Evolutionary conservation across 2,888 invertebrate species (phyloP).

Genomic region (Archips xylosteana): DNA sequence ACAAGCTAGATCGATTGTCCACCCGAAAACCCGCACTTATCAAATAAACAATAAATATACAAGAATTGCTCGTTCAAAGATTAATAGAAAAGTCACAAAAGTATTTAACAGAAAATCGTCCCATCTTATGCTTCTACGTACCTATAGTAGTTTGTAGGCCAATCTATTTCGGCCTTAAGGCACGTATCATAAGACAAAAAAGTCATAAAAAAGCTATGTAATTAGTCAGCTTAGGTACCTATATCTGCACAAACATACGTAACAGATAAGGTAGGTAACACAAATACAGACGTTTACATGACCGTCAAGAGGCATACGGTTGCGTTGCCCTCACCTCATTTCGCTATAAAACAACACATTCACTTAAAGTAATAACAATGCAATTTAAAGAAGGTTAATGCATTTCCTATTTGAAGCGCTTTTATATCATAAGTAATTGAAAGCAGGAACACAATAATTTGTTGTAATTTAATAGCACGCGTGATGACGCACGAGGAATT

Average conservation of each 20-base stretch:
- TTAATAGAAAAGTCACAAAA: background rate
- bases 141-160: no score
- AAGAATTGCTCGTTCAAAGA: no score
- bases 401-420: slow-evolving; percentile 15
- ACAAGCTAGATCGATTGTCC: no score
- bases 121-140: background rate
- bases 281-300: background rate
- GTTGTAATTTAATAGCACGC: slow-evolving; percentile 6
- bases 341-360: slow-evolving; percentile 10
- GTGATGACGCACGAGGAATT: slow-evolving; percentile 3
- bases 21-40: no score
- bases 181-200: background rate
- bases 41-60: no score
- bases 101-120: background rate
- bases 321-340: background rate
- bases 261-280: background rate
- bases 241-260: background rate
- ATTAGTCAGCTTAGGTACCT: background rate
- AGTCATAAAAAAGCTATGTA: background rate
- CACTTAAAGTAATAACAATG: slow-evolving; percentile 14
- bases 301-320: background rate
- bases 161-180: background rate
- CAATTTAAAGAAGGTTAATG: slow-evolving; percentile 20
- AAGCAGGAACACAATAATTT: slow-evolving; percentile 9
- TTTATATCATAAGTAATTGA: slow-evolving; percentile 8